Evolutionary conservation across 92 coral and sea anemone species (phyloP).

Genomic region (Palythoa grandis): DNA sequence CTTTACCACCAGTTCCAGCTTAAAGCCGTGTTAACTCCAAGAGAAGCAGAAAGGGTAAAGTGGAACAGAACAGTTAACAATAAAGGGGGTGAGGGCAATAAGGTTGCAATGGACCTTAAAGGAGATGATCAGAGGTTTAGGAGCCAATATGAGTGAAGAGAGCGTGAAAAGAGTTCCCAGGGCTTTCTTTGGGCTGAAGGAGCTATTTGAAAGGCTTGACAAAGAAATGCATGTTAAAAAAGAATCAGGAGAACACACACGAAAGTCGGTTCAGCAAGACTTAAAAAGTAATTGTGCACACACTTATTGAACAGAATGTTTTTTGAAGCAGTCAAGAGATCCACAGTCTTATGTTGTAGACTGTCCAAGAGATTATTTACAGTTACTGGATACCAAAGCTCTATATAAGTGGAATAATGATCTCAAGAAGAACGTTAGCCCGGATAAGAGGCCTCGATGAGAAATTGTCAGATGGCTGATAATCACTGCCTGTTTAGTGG

Average conservation of each 20-base stretch:
- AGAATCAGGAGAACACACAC: constrained; percentile 55
- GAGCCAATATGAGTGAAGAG: constrained; percentile 50
- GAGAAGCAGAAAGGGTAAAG: constrained; percentile 43
- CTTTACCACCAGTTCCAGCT: constrained; percentile 37
- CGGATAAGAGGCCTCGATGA: constrained; percentile 61
- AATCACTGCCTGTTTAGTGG: background rate
- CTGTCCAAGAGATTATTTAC: constrained; percentile 60
- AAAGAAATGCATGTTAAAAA: constrained; percentile 37
- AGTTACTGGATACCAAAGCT: constrained; percentile 48
- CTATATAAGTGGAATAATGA: constrained; percentile 66
- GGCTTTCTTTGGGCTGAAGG: constrained; percentile 53
- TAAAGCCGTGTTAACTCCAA: constrained; percentile 36
- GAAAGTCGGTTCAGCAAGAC: constrained; percentile 42
- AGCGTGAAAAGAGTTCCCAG: constrained; percentile 47
- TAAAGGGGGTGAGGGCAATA: constrained; percentile 41
- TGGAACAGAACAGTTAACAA: constrained; percentile 49
- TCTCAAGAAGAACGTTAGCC: constrained; percentile 59
- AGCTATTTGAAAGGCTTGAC: constrained; percentile 14
- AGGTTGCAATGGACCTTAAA: constrained; percentile 59
- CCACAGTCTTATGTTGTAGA: constrained; percentile 47
- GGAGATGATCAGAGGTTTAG: constrained; percentile 58
- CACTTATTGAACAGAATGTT: constrained; percentile 53
- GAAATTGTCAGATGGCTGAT: background rate
- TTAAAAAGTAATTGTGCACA: constrained; percentile 34
- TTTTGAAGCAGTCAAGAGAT: constrained; percentile 38